Percentiles rank a stretch among this genome's conserved stretches.
Evolutionary conservation across 2,888 invertebrate species (phyloP).

Genomic region (Trachelus tabidus): DNA sequence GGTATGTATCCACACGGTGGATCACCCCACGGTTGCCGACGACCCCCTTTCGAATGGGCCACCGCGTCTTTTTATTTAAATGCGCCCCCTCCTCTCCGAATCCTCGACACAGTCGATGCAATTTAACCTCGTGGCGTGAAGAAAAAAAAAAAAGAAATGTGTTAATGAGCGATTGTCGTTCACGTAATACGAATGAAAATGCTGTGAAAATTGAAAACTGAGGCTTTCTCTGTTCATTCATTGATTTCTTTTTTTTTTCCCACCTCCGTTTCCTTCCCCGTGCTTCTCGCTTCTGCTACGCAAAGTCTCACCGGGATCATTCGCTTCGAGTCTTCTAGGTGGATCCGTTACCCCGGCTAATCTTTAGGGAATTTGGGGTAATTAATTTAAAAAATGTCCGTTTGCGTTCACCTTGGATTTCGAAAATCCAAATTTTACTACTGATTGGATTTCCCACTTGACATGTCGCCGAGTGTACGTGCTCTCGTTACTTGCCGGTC

Average conservation of each 20-base stretch:
- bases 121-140: constrained; percentile 48
- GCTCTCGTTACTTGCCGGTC: not conserved
- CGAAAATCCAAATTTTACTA: not conserved
- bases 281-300: not conserved
- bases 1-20: constrained; percentile 16
- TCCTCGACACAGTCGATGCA: constrained; percentile 47
- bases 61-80: constrained; percentile 61
- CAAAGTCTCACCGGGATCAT: not conserved
- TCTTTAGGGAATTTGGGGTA: not conserved
- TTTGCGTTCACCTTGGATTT: not conserved
- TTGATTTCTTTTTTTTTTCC: constrained; percentile 23
- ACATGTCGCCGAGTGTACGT: not conserved
- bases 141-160: constrained; percentile 52
- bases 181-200: constrained; percentile 51
- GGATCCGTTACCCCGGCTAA: not conserved
- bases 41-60: constrained; percentile 37
- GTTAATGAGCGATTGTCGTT: constrained; percentile 64
- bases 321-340: not conserved
- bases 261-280: constrained; percentile 27
- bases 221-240: not conserved
- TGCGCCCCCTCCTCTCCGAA: constrained; percentile 46
- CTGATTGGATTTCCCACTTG: not conserved
- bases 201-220: constrained; percentile 48
- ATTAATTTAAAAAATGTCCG: not conserved
- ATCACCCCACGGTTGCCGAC: constrained; percentile 11